Evolutionary conservation across 2,888 invertebrate genomes (phyloP), one percentile per base, ranked within the genome.

Genomic region (Eupithecia tripunctaria): DNA sequence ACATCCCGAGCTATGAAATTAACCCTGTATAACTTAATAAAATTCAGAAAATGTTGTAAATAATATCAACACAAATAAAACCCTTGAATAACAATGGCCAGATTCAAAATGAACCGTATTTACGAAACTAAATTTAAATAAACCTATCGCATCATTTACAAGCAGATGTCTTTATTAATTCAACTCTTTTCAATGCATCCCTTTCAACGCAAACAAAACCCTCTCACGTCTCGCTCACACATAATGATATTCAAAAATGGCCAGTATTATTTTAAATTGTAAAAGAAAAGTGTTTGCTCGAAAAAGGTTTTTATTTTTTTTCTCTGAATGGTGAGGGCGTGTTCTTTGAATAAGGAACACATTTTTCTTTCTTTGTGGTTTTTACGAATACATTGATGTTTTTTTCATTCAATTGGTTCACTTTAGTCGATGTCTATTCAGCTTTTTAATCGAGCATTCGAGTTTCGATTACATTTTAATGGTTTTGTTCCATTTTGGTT

Each of bases 201-300:
- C 82, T 83, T 85, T 86, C 77, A 78, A 21, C 81, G 8, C 76
- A 72, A 51, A 82, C 71, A 81, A 81, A 83, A 83, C 73, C 71
- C 66, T 87, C 81, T 82, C 78, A 80, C 77, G 70, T 88, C 88
- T 80, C 86, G 67, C 79, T 88, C 85, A 66, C 80, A 76, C 82
- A 86, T 86, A 87, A 89, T 51, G 47, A 51, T 82, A 90, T 89
- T 89, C 86, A 89, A 90, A 75, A 91, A 92, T 91, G 89, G 89
- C 89, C 89, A 91, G 90, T 89, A 86, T 86, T 86, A 83, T 80
- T 82, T 87, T 84, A 86, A 85, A 84, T 84, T 83, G 79, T 77
- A 78, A 79, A 86, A 83, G 83, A 85, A 84, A 85, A 86, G 82
- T 89, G 88, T 89, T 87, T 89, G 86, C 77, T 74, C 76, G 84